These are phyloP conservation scores for Heterodera schachtii DNA, from an alignment of 1,140 invertebrate species.

Conservation along the genomic window DNA sequence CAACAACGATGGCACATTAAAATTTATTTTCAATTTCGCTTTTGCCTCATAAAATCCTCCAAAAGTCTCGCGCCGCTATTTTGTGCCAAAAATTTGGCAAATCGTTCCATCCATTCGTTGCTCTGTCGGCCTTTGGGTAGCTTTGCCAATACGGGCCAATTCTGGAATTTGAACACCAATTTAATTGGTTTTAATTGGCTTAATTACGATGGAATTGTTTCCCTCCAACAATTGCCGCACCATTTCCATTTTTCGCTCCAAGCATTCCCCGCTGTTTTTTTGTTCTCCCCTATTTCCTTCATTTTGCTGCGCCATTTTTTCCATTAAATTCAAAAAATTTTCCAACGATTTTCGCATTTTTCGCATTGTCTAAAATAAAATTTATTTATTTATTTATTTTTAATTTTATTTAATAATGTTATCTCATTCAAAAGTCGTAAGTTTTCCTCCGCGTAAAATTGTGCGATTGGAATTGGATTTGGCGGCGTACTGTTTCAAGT, in stretches of 20 bases:
- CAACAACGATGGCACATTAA: too few species aligned
- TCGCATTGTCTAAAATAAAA: background rate
- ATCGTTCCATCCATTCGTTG: conserved; percentile 23
- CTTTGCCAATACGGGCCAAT: conserved; percentile 1
- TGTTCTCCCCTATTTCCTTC: background rate
- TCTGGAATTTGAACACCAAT: conserved; percentile 3
- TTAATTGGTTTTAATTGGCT: background rate
- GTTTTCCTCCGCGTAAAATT: conserved; percentile 28
- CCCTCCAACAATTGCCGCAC: background rate
- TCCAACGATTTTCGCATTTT: background rate
- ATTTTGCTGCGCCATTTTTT: background rate
- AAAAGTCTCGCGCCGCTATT: conserved; percentile 17
- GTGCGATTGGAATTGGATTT: conserved; percentile 24
- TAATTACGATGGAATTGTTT: background rate
- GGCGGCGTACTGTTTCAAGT: conserved; percentile 24
- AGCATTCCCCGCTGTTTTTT: background rate
- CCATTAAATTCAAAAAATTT: background rate
- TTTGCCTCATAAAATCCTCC: conserved; percentile 33
- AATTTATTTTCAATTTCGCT: too few species aligned
- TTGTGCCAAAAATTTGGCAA: conserved; percentile 15
- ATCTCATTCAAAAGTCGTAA: background rate
- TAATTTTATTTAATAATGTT: background rate
- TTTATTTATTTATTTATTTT: background rate
- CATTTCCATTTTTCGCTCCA: background rate
- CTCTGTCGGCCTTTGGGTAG: background rate